Evolutionary conservation across 2,113 vertebrate genomes (phyloP).

Genomic region (Antigone vipio): DNA sequence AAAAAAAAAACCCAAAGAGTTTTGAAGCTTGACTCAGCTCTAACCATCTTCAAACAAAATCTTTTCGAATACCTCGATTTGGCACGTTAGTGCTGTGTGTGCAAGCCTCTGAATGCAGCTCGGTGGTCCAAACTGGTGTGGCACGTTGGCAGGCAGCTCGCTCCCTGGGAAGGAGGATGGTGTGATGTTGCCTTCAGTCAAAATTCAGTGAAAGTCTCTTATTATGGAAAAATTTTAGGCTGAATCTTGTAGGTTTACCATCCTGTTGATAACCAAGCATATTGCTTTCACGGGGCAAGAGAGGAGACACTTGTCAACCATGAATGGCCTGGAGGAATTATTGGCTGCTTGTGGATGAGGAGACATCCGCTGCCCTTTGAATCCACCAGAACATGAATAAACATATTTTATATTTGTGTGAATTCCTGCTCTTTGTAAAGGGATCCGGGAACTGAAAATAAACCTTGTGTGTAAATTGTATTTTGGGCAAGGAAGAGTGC

Average conservation of each 20-base stretch:
- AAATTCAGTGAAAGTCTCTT: neutral
- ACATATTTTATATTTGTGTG: neutral
- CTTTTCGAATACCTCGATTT: rapidly evolving
- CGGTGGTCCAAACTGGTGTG: neutral
- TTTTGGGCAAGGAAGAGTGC: neutral
- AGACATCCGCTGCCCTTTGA: neutral
- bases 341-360: neutral
- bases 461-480: rapidly evolving
- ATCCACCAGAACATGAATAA: neutral
- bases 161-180: neutral
- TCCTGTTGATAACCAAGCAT: neutral
- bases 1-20: neutral
- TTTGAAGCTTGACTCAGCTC: neutral
- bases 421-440: neutral
- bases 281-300: rapidly evolving
- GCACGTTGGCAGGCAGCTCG: neutral
- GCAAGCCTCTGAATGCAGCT: neutral
- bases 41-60: neutral
- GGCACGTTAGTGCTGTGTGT: neutral
- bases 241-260: neutral
- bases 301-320: neutral
- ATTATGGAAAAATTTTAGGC: rapidly evolving
- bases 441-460: neutral
- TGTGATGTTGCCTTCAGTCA: neutral
- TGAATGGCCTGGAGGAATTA: neutral